Evolutionary conservation across 2,888 invertebrate species (phyloP), one percentile per base, ranked within the genome.

Genomic region (Nemapogon koenigi): DNA sequence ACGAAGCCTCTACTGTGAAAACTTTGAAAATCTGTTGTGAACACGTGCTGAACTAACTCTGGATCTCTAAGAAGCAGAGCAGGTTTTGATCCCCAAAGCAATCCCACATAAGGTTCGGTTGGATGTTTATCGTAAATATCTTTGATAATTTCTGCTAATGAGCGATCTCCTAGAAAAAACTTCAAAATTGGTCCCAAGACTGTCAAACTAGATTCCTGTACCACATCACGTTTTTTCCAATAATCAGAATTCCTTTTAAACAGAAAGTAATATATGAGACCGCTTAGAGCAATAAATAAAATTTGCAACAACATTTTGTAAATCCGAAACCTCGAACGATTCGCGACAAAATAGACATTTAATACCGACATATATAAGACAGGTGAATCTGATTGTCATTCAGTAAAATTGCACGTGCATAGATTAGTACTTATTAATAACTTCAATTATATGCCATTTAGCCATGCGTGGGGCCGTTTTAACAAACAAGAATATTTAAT

Each of bases 41-140:
- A 38, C 2, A 71, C 60, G 2, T 58, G 49, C 49, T 65, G 57
- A 6, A 71, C 45, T 37, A 67, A 62, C 29, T 64, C 54, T n/a
- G 59, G 42, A n/a, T 59, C 50, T 40, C 54, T 59, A 2, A 71
- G 8, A 2, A 71, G 40, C 1, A 72, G 41, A 1, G 53, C 52
- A 2, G 62, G 67, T 35, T 49, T 48, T 0, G 41, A 40, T 13
- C 60, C 66, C 2, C 49, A 22, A n/a, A 51, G 53, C 2, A 55
- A 45, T 1, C 70, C 70, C 7, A 70, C 49, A 30, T 54, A 46
- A 2, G 53, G 45, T 13, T 50, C 55, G 2, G 46, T 46, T 3
- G 51, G 47, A 41, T 62, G 36, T 1, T 47, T 46, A 4, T 68
- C 54, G 27, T 69, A 72, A 10, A 63, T 45, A 3, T 55, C 51